Conservation (phyloP, 2,113 vertebrate genomes). For the Prunella himalayana region DNA sequence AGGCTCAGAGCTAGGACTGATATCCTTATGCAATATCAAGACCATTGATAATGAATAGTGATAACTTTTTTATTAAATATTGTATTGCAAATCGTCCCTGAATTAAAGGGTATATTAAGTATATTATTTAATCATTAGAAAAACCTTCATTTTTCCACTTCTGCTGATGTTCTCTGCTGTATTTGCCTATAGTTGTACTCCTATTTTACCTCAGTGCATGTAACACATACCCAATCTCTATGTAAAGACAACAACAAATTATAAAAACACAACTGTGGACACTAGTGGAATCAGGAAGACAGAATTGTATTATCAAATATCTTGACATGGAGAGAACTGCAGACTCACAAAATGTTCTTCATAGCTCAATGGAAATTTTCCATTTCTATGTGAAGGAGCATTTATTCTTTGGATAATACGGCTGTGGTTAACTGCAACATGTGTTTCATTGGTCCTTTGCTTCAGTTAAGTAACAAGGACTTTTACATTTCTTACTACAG, state of each 20-base stretch:
- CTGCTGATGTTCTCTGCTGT: not conserved
- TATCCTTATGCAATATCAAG: not conserved
- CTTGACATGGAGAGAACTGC: not conserved
- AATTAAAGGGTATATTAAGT: not conserved
- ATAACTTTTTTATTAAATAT: not conserved
- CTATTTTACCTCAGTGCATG: not conserved
- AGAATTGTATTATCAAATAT: not conserved
- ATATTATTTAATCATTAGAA: not conserved
- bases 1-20: not conserved
- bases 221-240: not conserved
- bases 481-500: not conserved
- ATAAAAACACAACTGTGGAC: not conserved
- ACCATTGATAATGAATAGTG: not conserved
- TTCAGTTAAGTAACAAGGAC: not conserved
- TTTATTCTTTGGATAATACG: not conserved
- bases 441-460: not conserved
- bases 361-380: not conserved
- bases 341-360: not conserved
- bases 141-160: not conserved
- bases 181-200: not conserved
- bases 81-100: not conserved
- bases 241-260: not conserved
- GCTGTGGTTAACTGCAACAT: not conserved
- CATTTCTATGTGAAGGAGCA: not conserved
- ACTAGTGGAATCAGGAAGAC: not conserved